A percentile compares a stretch with the other conserved stretches of the same genome.
Evolutionary conservation across 2,113 vertebrate species (phyloP).

Genomic region (Mirounga angustirostris): DNA sequence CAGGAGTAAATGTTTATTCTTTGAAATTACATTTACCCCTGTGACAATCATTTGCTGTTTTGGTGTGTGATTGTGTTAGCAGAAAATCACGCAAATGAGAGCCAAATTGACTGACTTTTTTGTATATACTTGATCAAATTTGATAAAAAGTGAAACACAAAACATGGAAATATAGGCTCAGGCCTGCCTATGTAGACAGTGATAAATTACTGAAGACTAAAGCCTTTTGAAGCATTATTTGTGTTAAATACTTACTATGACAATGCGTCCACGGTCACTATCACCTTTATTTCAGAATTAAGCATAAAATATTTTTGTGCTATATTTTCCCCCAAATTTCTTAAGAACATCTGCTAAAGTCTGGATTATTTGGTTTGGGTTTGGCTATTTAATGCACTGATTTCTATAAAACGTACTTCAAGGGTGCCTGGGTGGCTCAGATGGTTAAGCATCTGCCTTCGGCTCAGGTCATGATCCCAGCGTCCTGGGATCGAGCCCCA

Average conservation of each 20-base stretch:
- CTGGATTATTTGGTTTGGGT: background rate
- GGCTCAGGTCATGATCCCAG: no score
- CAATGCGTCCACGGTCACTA: background rate
- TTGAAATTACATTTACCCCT: background rate
- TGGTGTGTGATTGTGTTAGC: background rate
- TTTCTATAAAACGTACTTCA: constrained; percentile 48
- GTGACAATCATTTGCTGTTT: background rate
- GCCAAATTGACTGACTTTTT: background rate
- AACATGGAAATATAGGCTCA: background rate
- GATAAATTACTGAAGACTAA: background rate
- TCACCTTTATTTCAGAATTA: background rate
- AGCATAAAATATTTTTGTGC: background rate
- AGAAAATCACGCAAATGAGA: background rate
- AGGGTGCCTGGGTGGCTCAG: background rate
- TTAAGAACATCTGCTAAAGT: background rate
- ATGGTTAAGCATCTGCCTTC: no score
- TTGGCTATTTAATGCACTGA: background rate
- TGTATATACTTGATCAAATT: background rate
- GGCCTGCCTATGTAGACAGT: background rate
- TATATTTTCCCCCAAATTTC: background rate
- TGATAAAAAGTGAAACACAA: background rate
- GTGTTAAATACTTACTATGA: background rate
- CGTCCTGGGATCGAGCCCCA: no score
- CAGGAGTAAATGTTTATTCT: background rate
- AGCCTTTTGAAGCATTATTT: background rate